A percentile compares a stretch with the other conserved stretches of the same genome.
Evolutionary conservation across 1,140 invertebrate species (phyloP).

Genomic region (Holotrichia oblita): DNA sequence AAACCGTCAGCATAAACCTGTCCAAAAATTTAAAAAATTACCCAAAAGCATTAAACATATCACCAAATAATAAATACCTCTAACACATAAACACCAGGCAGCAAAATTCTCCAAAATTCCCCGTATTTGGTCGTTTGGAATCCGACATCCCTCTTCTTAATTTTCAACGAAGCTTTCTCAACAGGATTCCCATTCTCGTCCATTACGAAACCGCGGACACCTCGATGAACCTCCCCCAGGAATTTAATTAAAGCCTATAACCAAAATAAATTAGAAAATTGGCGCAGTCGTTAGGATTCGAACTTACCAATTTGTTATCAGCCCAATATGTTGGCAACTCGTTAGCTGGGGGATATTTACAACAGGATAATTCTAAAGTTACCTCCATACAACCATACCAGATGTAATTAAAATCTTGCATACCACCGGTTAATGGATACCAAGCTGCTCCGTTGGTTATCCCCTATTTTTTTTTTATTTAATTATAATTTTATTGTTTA

Average conservation of each 20-base stretch:
- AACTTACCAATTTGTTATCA: conserved; percentile 86
- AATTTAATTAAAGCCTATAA: conserved; percentile 86
- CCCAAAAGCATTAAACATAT: neutral
- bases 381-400: conserved; percentile 99
- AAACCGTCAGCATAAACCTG: conserved; percentile 89
- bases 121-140: conserved; percentile 91
- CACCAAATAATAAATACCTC: no score
- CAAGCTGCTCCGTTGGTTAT: conserved; percentile 93
- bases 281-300: neutral
- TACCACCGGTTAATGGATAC: conserved; percentile 89
- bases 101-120: conserved; percentile 91
- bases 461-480: conserved; percentile 65
- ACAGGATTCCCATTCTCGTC: conserved; percentile 85
- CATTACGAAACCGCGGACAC: conserved; percentile 83
- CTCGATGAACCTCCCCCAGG: conserved; percentile 87
- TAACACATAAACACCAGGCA: conserved; percentile 85
- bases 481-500: no score
- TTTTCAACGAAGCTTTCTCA: conserved; percentile 82
- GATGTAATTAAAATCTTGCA: conserved; percentile 99
- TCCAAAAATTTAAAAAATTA: conserved; percentile 42
- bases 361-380: conserved; percentile 96
- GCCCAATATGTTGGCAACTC: conserved; percentile 93
- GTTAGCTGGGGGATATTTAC: conserved; percentile 89
- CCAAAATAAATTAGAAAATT: conserved; percentile 45
- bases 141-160: conserved; percentile 86